A percentile compares a stretch with the other conserved stretches of the same genome.
Conservation (phyloP, 1,140 invertebrate genomes). For the Temnothorax nylanderi region DNA sequence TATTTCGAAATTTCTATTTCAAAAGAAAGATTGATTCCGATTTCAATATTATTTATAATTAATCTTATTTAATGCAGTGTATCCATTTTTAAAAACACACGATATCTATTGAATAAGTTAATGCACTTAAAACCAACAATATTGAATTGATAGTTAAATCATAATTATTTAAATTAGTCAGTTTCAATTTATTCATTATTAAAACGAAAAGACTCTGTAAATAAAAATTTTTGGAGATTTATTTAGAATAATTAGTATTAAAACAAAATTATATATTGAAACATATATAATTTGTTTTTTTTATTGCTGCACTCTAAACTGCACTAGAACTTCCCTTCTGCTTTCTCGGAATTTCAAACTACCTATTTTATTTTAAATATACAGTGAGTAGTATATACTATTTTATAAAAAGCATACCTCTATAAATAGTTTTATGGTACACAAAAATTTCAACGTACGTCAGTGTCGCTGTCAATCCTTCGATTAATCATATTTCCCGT, state of each 20-base stretch:
- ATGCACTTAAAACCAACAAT: not conserved
- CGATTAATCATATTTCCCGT: not conserved
- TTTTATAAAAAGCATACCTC: not conserved
- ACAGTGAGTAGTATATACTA: not conserved
- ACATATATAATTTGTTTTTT: not conserved
- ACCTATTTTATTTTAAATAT: not conserved
- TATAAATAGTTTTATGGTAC: not conserved
- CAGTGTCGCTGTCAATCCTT: not conserved
- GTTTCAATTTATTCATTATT: not conserved
- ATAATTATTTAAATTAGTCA: not conserved
- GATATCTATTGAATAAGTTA: not conserved
- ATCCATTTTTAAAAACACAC: not conserved
- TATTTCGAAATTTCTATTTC: not conserved
- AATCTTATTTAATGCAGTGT: not conserved
- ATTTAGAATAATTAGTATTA: not conserved
- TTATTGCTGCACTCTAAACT: not conserved
- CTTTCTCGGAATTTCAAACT: not conserved
- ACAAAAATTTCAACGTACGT: not conserved
- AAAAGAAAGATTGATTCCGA: not conserved
- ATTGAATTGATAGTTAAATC: not conserved
- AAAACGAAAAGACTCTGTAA: not conserved
- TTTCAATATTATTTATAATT: conserved; percentile 4
- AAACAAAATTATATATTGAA: not conserved
- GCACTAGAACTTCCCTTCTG: not conserved
- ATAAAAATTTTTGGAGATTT: not conserved